Evolutionary conservation across 2,113 vertebrate species (phyloP), one percentile per base, ranked within the genome.

Genomic region (Theropithecus gelada): DNA sequence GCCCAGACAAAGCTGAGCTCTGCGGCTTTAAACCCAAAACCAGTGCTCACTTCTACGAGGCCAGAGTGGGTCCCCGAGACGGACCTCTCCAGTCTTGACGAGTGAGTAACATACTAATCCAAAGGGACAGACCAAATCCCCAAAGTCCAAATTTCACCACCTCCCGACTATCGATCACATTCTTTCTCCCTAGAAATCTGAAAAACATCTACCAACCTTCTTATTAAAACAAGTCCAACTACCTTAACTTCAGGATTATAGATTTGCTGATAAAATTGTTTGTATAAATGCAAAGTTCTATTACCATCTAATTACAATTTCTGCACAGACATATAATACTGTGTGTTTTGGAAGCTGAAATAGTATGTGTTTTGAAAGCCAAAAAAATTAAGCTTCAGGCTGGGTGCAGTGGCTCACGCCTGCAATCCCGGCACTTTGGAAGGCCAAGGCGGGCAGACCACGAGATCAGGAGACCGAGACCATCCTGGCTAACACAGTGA

Each of bases 301-400:
- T 98, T 98, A 98, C 98, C 98, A 97, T 40, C 61, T 98, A 98
- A 98, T 99, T 98, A 98, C 97, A 98, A 98, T 98, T 98, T 97
- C 96, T 98, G 98, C 92, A 97, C 95, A 98, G 98, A 97, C 97
- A 94, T 97, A 96, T 98, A 98, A 97, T 96, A 98, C 55, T 94
- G 96, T 95, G 98, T 96, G 95, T 97, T 96, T 97, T 98, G 94
- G 97, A 98, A 98, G 98, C 97, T 52, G 17, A 55, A 98, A 97
- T 96, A 98, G 55, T 94, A 95, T 93, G 98, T 96, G 95, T 96
- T 96, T 97, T 98, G 94, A 97, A 98, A 98, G 98, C 97, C 96
- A 97, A 96, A 98, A 97, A 97, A 96, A 96, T 88, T 0, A 50
- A 98, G 93, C 92, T 97, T 97, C 96, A 94, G 48, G 48, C 48